A percentile compares a stretch with the other conserved stretches of the same genome.
Conservation (phyloP, 2,113 vertebrate genomes). For the Acanthochromis polyacanthus region DNA sequence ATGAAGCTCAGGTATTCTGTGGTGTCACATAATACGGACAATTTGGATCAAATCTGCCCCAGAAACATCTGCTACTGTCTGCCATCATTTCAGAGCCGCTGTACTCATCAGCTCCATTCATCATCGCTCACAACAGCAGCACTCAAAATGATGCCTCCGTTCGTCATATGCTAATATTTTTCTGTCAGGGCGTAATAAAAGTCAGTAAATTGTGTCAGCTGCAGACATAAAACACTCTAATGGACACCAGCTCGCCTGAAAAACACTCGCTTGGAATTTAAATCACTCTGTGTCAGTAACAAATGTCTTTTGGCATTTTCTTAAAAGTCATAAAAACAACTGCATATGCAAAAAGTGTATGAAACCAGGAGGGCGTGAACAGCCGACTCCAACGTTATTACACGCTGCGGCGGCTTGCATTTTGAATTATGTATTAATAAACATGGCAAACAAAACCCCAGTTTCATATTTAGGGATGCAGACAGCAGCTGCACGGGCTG, state of each 20-base stretch:
- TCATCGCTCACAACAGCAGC: constrained; percentile 45
- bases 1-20: background rate
- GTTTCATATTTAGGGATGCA: background rate
- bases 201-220: constrained; percentile 63
- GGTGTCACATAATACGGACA: background rate
- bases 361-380: constrained; percentile 9
- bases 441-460: background rate
- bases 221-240: constrained; percentile 71
- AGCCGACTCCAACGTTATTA: constrained; percentile 15
- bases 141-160: constrained; percentile 24
- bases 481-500: background rate
- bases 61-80: constrained; percentile 7
- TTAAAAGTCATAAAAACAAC: constrained; percentile 47
- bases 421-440: constrained; percentile 29
- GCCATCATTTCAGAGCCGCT: constrained; percentile 15
- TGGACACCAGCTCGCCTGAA: constrained; percentile 56
- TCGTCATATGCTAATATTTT: constrained; percentile 35
- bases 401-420: constrained; percentile 5
- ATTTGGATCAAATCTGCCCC: background rate
- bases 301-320: constrained; percentile 53
- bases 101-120: constrained; percentile 50
- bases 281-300: constrained; percentile 55
- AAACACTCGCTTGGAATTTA: constrained; percentile 54
- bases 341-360: constrained; percentile 28
- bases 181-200: constrained; percentile 65